These are phyloP conservation scores for Rhabdomys dilectus DNA, from an alignment of 2,113 vertebrate species.

Conservation along the genomic window DNA sequence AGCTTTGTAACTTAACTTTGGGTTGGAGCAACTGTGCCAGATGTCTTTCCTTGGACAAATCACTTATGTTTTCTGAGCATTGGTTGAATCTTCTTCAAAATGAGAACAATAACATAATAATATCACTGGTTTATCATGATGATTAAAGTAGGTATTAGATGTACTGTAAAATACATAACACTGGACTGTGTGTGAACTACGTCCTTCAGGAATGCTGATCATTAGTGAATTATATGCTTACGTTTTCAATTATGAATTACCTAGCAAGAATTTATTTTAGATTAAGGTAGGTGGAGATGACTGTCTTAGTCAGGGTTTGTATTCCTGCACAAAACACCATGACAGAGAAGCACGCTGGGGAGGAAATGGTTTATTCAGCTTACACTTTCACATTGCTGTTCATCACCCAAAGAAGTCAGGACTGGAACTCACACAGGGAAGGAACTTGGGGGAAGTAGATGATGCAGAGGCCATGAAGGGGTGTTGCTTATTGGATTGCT, in stretches of 20 bases:
- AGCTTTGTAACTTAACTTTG: neutral
- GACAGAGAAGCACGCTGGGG: too few species aligned
- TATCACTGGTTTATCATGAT: neutral
- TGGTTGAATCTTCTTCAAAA: neutral
- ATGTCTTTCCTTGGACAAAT: neutral
- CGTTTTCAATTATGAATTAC: neutral
- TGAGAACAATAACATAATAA: neutral
- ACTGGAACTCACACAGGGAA: too few species aligned
- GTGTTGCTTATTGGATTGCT: too few species aligned
- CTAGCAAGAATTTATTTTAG: conserved; percentile 26
- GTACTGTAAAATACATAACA: neutral
- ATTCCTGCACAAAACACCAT: too few species aligned
- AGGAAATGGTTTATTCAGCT: too few species aligned
- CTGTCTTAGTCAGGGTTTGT: too few species aligned
- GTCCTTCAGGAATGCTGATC: neutral
- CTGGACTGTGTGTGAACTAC: neutral
- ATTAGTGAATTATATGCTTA: neutral
- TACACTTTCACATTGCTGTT: too few species aligned
- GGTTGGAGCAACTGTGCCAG: neutral
- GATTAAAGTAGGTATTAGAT: neutral
- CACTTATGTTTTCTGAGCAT: neutral
- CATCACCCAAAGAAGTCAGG: too few species aligned
- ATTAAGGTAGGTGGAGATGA: neutral
- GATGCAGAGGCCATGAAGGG: too few species aligned
- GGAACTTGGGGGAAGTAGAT: too few species aligned